Conservation (phyloP, 2,888 invertebrate species). For the Parapristionchus giblindavisi region DNA sequence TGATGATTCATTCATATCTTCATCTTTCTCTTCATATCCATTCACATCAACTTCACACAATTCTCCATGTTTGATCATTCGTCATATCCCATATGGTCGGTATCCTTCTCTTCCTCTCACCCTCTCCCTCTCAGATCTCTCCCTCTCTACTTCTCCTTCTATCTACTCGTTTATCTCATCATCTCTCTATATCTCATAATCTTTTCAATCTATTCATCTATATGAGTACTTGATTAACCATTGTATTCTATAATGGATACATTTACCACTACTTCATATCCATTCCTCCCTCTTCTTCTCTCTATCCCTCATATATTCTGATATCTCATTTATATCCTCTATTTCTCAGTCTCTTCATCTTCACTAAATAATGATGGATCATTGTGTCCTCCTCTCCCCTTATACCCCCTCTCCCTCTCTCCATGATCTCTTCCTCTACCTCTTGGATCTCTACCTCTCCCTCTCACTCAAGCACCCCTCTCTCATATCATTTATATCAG, state of each 20-base stretch:
- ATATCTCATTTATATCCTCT: background rate
- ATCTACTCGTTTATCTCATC: background rate
- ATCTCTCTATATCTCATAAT: slow-evolving; percentile 4
- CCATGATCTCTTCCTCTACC: background rate
- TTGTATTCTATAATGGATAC: no score
- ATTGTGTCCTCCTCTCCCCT: no score
- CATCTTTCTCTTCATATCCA: no score
- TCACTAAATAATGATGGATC: no score
- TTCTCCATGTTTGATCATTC: no score
- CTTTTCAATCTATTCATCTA: background rate
- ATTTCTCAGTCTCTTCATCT: background rate
- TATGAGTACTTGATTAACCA: no score
- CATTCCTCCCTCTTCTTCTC: background rate
- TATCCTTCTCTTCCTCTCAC: background rate
- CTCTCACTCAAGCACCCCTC: background rate
- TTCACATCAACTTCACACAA: no score
- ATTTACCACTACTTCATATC: background rate
- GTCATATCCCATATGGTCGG: no score
- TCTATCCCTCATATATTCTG: background rate
- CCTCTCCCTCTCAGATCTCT: background rate
- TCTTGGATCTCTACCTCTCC: background rate
- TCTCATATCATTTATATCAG: background rate
- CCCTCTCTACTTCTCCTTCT: background rate
- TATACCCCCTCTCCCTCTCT: background rate
- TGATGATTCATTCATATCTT: no score